Base-by-base conservation (phyloP, 2,888 invertebrate species). In the Macrostomum cliftonense region DNA sequence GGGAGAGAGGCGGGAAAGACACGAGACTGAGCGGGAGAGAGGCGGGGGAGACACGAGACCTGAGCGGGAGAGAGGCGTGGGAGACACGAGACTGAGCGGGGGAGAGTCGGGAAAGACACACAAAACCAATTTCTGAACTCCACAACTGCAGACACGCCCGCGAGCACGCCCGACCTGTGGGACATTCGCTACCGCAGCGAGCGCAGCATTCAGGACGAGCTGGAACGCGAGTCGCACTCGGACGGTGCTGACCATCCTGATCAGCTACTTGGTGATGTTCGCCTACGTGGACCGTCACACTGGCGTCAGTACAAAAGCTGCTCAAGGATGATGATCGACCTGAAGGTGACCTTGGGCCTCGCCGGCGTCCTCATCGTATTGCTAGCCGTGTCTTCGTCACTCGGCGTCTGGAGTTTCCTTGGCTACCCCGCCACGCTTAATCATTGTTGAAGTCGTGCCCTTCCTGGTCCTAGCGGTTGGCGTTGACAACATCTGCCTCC, bases 401-500 rank as follows among this genome's bases (percentile, higher is more conserved):
- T 91, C 55, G 91, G 93, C 37, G 73, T 86, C 54, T 83, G 84
- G 73, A 85, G 85, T 5, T 88, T 81, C 66, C 61, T 78, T 20
- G 77, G 78, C 1, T 73, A 85, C 19, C 78, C 83, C 0, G 80
- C 84, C 1, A 86, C 89, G 1, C 75, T 95, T n/a, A 61, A 76
- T 93, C 57, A 84, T 88, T 43, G 79, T 93, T 46, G 91, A 93
- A 74, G 93, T 93, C 0, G 82, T 93, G 57, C 93, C 93, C 2
- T 95, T 95, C 70, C 77, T 95, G 55, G 82, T 93, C 2, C 73
- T 95, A 43, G 89, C 93, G 19, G 81, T 95, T 1, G 93, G 93
- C 20, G 85, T 93, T 1, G 93, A 95, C 70, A 93, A 95, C 64
- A 89, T 95, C 58, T 95, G 93, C 63, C 82, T 93, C 54, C 78